Conservation (phyloP, 2,888 invertebrate species). For the Cryptocephalus primarius region DNA sequence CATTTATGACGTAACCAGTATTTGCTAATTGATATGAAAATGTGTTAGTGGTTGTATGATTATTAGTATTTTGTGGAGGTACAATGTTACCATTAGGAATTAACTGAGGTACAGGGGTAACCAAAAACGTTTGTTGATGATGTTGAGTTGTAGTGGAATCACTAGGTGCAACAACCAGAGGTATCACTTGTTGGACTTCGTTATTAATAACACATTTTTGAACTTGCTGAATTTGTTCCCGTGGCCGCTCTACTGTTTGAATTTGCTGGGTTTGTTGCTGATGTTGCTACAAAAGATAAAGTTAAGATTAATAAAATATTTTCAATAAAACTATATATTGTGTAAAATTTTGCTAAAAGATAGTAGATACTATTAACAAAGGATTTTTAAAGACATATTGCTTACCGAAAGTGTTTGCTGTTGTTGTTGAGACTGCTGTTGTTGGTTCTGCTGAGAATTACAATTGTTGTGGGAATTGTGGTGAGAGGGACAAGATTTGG, state of each 20-base stretch:
- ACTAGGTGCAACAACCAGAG: slow-evolving; percentile 45
- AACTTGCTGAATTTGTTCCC: slow-evolving; percentile 33
- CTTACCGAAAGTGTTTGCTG: slow-evolving; percentile 24
- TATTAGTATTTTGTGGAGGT: slow-evolving; percentile 29
- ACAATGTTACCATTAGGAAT: slow-evolving; percentile 39
- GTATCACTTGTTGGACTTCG: slow-evolving; percentile 50
- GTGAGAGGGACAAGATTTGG: slow-evolving; percentile 39
- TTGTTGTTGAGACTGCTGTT: slow-evolving; percentile 37
- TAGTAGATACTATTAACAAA: neutral
- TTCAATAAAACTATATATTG: too few species aligned
- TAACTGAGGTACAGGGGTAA: slow-evolving; percentile 54
- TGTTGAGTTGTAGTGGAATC: slow-evolving; percentile 33
- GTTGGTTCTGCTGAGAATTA: slow-evolving; percentile 29
- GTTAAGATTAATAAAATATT: neutral
- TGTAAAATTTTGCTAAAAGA: too few species aligned
- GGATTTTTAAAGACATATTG: neutral
- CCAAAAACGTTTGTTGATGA: slow-evolving; percentile 53
- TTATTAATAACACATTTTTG: slow-evolving; percentile 48
- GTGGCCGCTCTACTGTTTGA: slow-evolving; percentile 41
- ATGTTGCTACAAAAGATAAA: slow-evolving; percentile 15
- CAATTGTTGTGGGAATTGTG: slow-evolving; percentile 31
- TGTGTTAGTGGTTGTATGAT: slow-evolving; percentile 31
- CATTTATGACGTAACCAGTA: slow-evolving; percentile 37
- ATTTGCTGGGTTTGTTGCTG: slow-evolving; percentile 32
- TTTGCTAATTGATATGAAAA: slow-evolving; percentile 38